A percentile compares a stretch with the other conserved stretches of the same genome.
These are phyloP conservation scores for Sylvicola cinctus DNA, from an alignment of 2,888 invertebrate species.

Conservation along the genomic window DNA sequence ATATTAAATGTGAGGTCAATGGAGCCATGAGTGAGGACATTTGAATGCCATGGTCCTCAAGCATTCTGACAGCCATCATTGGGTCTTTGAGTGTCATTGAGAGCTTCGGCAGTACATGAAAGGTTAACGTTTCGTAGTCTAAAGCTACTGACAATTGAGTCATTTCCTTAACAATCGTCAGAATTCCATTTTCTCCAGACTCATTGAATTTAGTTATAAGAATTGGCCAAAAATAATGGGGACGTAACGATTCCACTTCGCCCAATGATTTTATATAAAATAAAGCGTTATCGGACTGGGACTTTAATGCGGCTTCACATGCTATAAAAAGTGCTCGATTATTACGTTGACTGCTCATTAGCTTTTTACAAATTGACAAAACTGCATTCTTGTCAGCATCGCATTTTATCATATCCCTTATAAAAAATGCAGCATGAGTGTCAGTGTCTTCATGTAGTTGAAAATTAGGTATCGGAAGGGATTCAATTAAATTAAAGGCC, in stretches of 20 bases:
- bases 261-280: conserved; percentile 14
- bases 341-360: conserved; percentile 16
- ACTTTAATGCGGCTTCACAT: conserved; percentile 30
- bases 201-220: conserved; percentile 27
- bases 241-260: conserved; percentile 19
- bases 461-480: conserved; percentile 16
- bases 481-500: conserved; percentile 26
- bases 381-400: conserved; percentile 20
- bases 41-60: conserved; percentile 15
- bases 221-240: conserved; percentile 48
- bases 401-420: conserved; percentile 36
- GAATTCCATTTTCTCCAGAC: conserved; percentile 31
- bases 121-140: conserved; percentile 33
- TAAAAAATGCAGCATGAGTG: conserved; percentile 31
- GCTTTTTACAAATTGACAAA: conserved; percentile 15
- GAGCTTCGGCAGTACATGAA: conserved; percentile 31
- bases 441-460: conserved; percentile 28
- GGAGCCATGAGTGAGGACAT: conserved; percentile 14
- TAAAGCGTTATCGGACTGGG: conserved; percentile 10
- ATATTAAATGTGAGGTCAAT: conserved; percentile 16
- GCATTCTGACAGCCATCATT: conserved; percentile 13
- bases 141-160: conserved; percentile 29
- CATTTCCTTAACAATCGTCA: conserved; percentile 33
- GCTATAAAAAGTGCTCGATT: conserved; percentile 27
- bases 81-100: conserved; percentile 15